These are phyloP conservation scores for Ditylenchus dipsaci DNA, from an alignment of 1,140 invertebrate genomes.

Conservation along the genomic window DNA sequence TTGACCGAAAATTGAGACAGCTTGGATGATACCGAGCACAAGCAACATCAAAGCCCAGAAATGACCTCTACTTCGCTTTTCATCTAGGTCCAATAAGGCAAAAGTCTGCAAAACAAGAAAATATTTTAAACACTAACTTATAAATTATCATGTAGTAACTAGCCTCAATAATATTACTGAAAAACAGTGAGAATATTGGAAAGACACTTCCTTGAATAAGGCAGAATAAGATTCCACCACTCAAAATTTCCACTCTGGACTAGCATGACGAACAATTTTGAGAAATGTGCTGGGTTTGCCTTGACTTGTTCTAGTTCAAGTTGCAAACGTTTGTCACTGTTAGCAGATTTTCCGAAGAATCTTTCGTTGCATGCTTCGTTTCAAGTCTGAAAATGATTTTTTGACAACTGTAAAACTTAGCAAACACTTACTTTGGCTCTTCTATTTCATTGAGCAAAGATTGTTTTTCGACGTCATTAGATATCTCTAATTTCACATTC, in stretches of 20 bases:
- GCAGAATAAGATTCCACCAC: slow-evolving; percentile 12
- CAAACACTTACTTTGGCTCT: not conserved
- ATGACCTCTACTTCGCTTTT: slow-evolving; percentile 38
- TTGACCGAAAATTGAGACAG: slow-evolving; percentile 31
- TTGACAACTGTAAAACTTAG: not conserved
- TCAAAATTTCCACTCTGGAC: slow-evolving; percentile 19
- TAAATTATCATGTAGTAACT: not conserved
- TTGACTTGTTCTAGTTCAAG: slow-evolving; percentile 25
- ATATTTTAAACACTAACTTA: not conserved
- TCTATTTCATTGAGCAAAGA: not conserved
- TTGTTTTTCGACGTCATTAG: not conserved
- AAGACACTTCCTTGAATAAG: slow-evolving; percentile 25
- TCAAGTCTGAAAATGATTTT: not conserved
- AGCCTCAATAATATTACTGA: slow-evolving; percentile 35
- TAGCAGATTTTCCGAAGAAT: not conserved
- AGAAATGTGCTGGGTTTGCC: slow-evolving; percentile 24
- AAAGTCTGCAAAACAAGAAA: not conserved
- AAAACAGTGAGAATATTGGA: slow-evolving; percentile 31
- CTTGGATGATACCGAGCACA: slow-evolving; percentile 21
- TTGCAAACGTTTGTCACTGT: slow-evolving; percentile 20
- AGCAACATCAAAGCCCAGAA: slow-evolving; percentile 53
- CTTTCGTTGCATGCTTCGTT: not conserved
- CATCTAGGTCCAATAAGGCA: slow-evolving; percentile 6
- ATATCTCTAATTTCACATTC: not conserved
- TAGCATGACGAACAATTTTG: slow-evolving; percentile 19